phyloP scores from a whole-genome alignment of 2,113 vertebrate genomes.

The Anarhynchus alexandrinus region DNA sequence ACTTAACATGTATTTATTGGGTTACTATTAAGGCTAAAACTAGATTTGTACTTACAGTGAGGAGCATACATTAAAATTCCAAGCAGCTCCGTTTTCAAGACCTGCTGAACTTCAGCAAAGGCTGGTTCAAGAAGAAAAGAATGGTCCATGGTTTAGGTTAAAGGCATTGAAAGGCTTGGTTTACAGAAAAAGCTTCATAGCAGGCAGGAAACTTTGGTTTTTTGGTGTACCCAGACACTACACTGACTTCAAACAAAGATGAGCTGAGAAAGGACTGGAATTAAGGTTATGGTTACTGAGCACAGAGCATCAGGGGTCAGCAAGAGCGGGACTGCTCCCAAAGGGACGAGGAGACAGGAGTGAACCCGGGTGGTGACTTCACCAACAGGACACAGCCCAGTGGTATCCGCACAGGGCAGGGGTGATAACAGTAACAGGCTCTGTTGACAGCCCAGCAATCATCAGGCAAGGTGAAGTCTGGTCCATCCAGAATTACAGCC shows the following conservation, averaged over 20 bases:
- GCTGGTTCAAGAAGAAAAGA: background rate
- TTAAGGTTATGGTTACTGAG: background rate
- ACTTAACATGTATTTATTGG: background rate
- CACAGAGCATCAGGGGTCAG: background rate
- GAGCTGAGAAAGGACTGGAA: background rate
- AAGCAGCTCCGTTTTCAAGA: background rate
- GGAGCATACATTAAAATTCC: background rate
- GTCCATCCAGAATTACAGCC: background rate
- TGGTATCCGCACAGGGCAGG: fast-evolving
- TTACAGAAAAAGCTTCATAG: background rate
- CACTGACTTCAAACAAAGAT: background rate
- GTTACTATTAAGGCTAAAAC: background rate
- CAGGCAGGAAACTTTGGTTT: background rate
- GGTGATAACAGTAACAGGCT: background rate
- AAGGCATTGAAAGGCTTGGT: background rate
- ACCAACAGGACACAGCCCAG: background rate
- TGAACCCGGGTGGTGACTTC: background rate
- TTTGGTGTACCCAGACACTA: background rate
- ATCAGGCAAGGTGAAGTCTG: background rate
- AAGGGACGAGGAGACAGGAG: background rate
- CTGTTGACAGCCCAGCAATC: background rate
- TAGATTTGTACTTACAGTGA: background rate
- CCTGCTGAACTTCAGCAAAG: background rate
- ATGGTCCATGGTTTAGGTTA: background rate
- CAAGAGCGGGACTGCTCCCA: background rate